phyloP scores from a whole-genome alignment of 2,888 invertebrate genomes.

The Mesochorus sp. region DNA sequence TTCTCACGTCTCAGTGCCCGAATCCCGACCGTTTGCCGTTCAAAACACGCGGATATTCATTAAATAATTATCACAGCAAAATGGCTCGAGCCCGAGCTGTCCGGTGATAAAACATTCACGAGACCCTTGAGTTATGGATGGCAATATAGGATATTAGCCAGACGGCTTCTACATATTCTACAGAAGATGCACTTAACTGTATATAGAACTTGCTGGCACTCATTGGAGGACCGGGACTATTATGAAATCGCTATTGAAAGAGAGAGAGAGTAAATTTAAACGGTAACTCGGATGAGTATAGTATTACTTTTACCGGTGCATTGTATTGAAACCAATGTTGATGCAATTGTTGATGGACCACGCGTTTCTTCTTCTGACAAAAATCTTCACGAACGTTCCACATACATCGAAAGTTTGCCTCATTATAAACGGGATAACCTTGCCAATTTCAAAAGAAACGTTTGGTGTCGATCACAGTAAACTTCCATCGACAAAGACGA shows the following conservation, averaged over 20 bases:
- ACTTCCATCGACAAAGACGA: slow-evolving; percentile 25
- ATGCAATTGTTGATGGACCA: no score
- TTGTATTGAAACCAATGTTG: background rate
- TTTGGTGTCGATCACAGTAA: slow-evolving; percentile 13
- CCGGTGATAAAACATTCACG: slow-evolving; percentile 58
- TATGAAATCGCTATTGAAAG: slow-evolving; percentile 65
- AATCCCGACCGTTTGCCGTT: slow-evolving; percentile 15
- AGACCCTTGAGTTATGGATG: slow-evolving; percentile 27
- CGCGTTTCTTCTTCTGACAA: background rate
- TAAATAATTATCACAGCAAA: slow-evolving; percentile 62
- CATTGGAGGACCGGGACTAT: slow-evolving; percentile 46
- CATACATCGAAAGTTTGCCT: background rate
- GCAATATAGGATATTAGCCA: slow-evolving; percentile 39
- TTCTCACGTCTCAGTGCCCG: slow-evolving; percentile 8
- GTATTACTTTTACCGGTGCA: slow-evolving; percentile 58
- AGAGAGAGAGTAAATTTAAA: slow-evolving; percentile 72
- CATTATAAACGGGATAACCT: slow-evolving; percentile 15
- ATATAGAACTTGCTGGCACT: slow-evolving; percentile 38
- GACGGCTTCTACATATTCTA: slow-evolving; percentile 7
- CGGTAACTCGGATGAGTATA: slow-evolving; percentile 69
- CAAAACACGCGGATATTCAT: slow-evolving; percentile 43
- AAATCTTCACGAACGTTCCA: background rate
- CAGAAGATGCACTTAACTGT: slow-evolving; percentile 26
- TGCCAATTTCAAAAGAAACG: slow-evolving; percentile 24
- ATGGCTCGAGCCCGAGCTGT: slow-evolving; percentile 38